Evolutionary conservation across 92 coral and sea anemone genomes (phyloP), one percentile per base, ranked within the genome.

Genomic region (Muricea muricata): DNA sequence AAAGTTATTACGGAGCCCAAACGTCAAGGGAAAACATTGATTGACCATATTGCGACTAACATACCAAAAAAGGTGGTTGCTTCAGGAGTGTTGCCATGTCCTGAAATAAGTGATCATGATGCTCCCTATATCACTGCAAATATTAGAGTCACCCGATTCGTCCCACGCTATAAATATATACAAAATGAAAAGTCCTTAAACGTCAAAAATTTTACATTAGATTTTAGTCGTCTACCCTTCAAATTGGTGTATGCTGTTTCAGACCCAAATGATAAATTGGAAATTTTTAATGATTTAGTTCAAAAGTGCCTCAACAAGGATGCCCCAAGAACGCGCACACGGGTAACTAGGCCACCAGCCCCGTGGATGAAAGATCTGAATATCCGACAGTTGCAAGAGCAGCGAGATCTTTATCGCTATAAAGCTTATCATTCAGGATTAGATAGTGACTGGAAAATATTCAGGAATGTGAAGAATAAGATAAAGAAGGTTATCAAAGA

Each of bases 321-420:
- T n/a, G n/a, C n/a, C n/a, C n/a, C n/a, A n/a, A n/a, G n/a, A n/a
- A n/a, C n/a, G n/a, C n/a, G n/a, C n/a, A n/a, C n/a, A n/a, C n/a
- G n/a, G 42, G 42, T 37, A 37, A 37, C 42, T 9, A 37, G 42
- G 42, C 42, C 42, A 4, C 42, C 23, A 10, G 41, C 23, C 4
- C 71, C 71, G 29, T 65, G 71, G 67, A 58, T 58, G 67, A 58
- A 58, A 30, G 67, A 58, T 15, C 23, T 58, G 23, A 58, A 15
- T 58, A 58, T 58, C 5, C 18, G 30, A 15, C 23, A 26, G 13
- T 58, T 58, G 67, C 67, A 58, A 30, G 5, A 26, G 67, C 67
- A 58, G 29, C 67, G 67, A 23, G 33, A 58, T 58, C 28, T 58
- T 8, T 58, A 45, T 45, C 67, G 67, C 23, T 58, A 15, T 29